Evolutionary conservation across 2,888 invertebrate genomes (phyloP), one percentile per base, ranked within the genome.

Genomic region (Trissoscelio sp.): DNA sequence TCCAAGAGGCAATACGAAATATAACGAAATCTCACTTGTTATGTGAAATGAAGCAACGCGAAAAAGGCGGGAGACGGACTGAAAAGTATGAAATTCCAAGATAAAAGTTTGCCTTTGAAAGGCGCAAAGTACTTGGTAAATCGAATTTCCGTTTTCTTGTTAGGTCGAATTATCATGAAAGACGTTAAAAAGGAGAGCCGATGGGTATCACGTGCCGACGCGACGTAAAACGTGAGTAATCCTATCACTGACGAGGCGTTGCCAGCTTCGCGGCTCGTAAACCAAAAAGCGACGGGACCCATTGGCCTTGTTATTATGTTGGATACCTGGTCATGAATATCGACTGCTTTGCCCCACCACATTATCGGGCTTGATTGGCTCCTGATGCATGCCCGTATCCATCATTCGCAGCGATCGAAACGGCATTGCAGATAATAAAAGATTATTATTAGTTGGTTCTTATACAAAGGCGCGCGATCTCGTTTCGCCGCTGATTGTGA

Each of bases 221-320:
- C 77, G 51, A 83, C 79, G 84, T 88, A 84, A 88, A 88, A 87
- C 79, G 53, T 22, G 64, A 62, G 84, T 86, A 87, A 88, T 88
- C 86, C 70, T 83, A 85, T 85, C 85, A 83, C 44, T 67, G 81
- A 57, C 67, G 73, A 81, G 82, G 78, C 82, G 81, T 75, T 82
- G 84, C 70, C 74, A 78, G 80, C n/a, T 88, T 87, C 83, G 82
- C 86, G 83, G 82, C 85, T 88, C 85, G 85, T 88, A 88, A 89
- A 88, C 83, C 85, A 83, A 85, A 85, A 87, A 87, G 77, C 79
- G 84, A 87, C 77, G 86, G 84, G 86, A 83, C 60, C 84, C 85
- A 85, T 87, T 89, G 87, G 88, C 86, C 88, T 87, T 89, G 88
- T 88, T 85, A 87, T 87, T 86, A 86, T 79, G 67, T 24, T 79